These are phyloP conservation scores for Eulemur mongoz DNA, from an alignment of 2,797 vertebrate genomes.

Conservation along the genomic window DNA sequence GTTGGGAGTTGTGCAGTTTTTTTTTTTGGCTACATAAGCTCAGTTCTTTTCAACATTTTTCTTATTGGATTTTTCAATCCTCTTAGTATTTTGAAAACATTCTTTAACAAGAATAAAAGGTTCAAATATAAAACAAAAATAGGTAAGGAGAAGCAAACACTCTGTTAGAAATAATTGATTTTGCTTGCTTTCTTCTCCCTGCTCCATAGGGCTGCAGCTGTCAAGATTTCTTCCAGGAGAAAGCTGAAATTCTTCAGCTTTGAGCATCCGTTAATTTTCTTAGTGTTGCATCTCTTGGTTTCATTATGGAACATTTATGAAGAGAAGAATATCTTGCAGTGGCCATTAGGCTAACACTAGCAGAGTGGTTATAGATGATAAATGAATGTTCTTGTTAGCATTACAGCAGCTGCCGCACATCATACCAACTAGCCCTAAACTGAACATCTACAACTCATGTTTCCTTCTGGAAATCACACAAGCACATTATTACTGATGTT, in stretches of 20 bases:
- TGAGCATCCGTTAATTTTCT: background rate
- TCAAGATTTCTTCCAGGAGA: background rate
- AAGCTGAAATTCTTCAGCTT: background rate
- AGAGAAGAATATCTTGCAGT: background rate
- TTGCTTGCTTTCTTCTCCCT: background rate
- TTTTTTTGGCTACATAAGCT: background rate
- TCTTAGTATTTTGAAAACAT: background rate
- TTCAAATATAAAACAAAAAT: background rate
- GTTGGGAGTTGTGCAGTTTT: no score
- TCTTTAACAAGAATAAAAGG: background rate
- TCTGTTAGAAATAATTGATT: background rate
- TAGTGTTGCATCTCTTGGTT: background rate
- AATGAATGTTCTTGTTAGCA: conserved; percentile 63
- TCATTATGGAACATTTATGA: background rate
- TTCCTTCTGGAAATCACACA: conserved; percentile 59
- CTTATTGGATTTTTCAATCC: background rate
- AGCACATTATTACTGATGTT: conserved; percentile 34
- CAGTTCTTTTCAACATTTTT: background rate
- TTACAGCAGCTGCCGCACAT: background rate
- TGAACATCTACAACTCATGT: conserved; percentile 21
- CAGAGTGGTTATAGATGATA: conserved; percentile 65
- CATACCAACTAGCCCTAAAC: conserved; percentile 47
- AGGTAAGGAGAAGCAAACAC: background rate
- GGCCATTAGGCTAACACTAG: background rate
- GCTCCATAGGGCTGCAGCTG: background rate